Percentiles rank a stretch among this genome's conserved stretches.
Conservation (phyloP, 1,140 invertebrate species). For the Aphaenogaster floridana region DNA sequence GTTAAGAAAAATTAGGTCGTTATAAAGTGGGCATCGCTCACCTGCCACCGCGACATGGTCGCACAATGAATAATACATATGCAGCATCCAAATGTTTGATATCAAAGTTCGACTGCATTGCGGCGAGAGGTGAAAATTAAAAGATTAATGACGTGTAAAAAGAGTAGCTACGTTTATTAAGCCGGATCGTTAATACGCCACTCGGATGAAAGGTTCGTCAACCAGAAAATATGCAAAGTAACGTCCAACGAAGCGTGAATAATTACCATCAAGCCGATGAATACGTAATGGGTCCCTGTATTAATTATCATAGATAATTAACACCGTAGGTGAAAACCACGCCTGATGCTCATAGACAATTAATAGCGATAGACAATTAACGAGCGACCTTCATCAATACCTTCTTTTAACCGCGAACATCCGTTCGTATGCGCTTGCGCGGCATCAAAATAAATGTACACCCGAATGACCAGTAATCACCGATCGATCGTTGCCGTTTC, state of each 20-base stretch:
- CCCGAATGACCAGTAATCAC: slow-evolving; percentile 29
- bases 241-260: slow-evolving; percentile 81
- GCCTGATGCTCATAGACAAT: slow-evolving; percentile 65
- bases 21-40: slow-evolving; percentile 21
- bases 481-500: slow-evolving; percentile 19
- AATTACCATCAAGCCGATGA: slow-evolving; percentile 80
- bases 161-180: slow-evolving; percentile 62
- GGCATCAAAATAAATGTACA: slow-evolving; percentile 18
- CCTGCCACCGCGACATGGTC: slow-evolving; percentile 28
- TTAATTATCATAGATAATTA: slow-evolving; percentile 84
- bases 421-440: slow-evolving; percentile 15
- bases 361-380: slow-evolving; percentile 54
- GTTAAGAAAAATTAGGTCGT: slow-evolving; percentile 51
- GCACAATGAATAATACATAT: slow-evolving; percentile 40
- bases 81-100: slow-evolving; percentile 56
- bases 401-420: slow-evolving; percentile 44
- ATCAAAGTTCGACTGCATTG: slow-evolving; percentile 56
- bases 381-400: slow-evolving; percentile 36
- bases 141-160: slow-evolving; percentile 59
- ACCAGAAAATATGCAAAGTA: slow-evolving; percentile 81
- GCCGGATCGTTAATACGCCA: slow-evolving; percentile 49
- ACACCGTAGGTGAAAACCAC: slow-evolving; percentile 45
- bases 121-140: slow-evolving; percentile 53
- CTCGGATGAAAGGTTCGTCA: slow-evolving; percentile 29
- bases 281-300: slow-evolving; percentile 79